phyloP scores from a whole-genome alignment of 1,140 invertebrate species.

The Chrysoperla carnea region DNA sequence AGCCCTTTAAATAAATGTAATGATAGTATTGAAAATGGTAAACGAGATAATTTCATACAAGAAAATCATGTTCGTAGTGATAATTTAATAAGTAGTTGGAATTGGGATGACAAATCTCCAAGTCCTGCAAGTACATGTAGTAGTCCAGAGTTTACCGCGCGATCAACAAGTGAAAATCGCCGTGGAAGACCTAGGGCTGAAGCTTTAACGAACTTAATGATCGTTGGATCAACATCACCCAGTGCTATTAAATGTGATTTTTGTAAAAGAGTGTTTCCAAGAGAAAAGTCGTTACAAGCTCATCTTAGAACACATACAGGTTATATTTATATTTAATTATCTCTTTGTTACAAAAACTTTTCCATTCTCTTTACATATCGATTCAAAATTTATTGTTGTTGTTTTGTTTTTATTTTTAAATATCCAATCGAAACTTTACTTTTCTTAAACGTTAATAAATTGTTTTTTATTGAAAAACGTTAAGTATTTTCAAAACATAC shows the following conservation, averaged over 20 bases:
- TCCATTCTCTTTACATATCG: not conserved
- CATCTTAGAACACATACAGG: slow-evolving; percentile 67
- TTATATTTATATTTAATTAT: slow-evolving; percentile 15
- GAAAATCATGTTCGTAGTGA: no score
- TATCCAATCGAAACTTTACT: no score
- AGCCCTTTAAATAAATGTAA: no score
- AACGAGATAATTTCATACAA: no score
- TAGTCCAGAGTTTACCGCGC: slow-evolving; percentile 10
- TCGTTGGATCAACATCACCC: slow-evolving; percentile 50
- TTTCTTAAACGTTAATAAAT: no score
- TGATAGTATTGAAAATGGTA: no score
- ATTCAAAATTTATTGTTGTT: no score
- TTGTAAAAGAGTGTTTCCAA: slow-evolving; percentile 59
- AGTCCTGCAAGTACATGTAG: not conserved
- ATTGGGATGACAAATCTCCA: not conserved
- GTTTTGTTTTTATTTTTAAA: no score
- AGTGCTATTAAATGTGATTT: slow-evolving; percentile 57
- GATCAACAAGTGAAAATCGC: slow-evolving; percentile 20
- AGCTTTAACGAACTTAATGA: slow-evolving; percentile 47
- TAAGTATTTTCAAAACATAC: no score
- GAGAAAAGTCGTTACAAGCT: slow-evolving; percentile 67
- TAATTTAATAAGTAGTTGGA: not conserved
- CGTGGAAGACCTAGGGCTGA: slow-evolving; percentile 57
- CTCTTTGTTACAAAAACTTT: not conserved
- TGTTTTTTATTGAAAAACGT: no score